Conservation (phyloP, 1,140 invertebrate species). For the Lasaia peninsularis region DNA sequence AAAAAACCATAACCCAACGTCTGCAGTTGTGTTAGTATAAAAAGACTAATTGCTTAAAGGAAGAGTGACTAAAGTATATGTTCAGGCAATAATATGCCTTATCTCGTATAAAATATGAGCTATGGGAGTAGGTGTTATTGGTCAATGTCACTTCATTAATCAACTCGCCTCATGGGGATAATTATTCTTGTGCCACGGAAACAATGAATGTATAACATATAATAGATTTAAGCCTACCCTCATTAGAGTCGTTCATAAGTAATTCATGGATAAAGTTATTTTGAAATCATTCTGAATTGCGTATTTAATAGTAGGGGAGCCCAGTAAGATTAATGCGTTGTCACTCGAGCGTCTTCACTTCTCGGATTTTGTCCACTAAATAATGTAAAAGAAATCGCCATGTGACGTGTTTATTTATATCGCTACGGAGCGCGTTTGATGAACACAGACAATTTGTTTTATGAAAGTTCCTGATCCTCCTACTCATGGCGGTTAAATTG, state of each 20-base stretch:
- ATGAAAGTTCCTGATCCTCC: no score
- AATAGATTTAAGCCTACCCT: slow-evolving; percentile 18
- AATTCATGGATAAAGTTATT: no score
- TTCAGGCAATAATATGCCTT: background rate
- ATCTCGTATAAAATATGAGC: background rate
- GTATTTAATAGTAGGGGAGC: no score
- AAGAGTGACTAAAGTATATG: background rate
- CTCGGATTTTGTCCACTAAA: no score
- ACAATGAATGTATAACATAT: slow-evolving; percentile 17
- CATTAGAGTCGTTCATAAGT: slow-evolving; percentile 1
- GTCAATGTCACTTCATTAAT: slow-evolving; percentile 15
- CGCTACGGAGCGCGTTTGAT: no score
- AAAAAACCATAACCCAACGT: background rate
- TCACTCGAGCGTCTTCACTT: no score
- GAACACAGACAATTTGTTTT: no score
- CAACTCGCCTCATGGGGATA: slow-evolving; percentile 12
- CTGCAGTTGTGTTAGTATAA: background rate
- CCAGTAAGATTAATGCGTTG: no score
- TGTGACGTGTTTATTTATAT: no score
- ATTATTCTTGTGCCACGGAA: slow-evolving; percentile 18
- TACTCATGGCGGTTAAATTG: no score
- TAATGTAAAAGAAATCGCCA: no score
- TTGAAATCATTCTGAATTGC: no score
- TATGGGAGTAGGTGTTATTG: background rate
- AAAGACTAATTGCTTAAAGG: background rate